Evolutionary conservation across 2,113 vertebrate genomes (phyloP), one percentile per base, ranked within the genome.

Genomic region (Pholis gunnellus): DNA sequence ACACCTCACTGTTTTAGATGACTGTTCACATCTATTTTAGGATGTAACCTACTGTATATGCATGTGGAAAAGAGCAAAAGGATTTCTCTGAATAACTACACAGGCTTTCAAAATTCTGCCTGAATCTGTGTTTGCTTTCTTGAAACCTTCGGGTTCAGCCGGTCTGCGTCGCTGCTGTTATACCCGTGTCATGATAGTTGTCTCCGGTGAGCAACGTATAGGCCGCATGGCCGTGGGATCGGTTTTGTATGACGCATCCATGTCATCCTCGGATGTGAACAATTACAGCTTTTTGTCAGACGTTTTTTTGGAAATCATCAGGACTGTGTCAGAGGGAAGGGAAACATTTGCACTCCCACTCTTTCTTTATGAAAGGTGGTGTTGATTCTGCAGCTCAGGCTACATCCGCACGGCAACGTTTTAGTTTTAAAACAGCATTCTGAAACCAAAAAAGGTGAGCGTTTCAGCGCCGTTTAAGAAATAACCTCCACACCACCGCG

Each of bases 11-110:
- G 25, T 83, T 70, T 83, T 31, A 64, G 77, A 79, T 59, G 64
- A 63, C 50, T 79, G 57, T 81, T 87, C 69, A 60, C 63, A 44
- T 89, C 87, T 93, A 88, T 91, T 93, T 90, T 78, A 9, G 74
- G 74, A 64, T 70, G 18, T 56, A 59, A 20, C 46, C 60, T 36
- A 69, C 40, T 46, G 60, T 48, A 73, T 60, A 40, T 9, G 72
- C 48, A 40, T 74, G 72, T 67, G 78, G 9, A 29, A 36, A 14
- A 34, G 50, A 31, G 31, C 7, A 31, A 31, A 29, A 14, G 3
- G 34, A 60, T 25, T 48, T 57, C 67, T 56, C 63, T 52, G 22
- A 72, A 44, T 44, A 67, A 68, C 59, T 20, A 17, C 48, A 4
- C 6, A 14, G 44, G 56, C 9, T n/a, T 52, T 68, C 54, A 52